Base-by-base conservation (phyloP, 2,113 vertebrate species). In the Ia io region DNA sequence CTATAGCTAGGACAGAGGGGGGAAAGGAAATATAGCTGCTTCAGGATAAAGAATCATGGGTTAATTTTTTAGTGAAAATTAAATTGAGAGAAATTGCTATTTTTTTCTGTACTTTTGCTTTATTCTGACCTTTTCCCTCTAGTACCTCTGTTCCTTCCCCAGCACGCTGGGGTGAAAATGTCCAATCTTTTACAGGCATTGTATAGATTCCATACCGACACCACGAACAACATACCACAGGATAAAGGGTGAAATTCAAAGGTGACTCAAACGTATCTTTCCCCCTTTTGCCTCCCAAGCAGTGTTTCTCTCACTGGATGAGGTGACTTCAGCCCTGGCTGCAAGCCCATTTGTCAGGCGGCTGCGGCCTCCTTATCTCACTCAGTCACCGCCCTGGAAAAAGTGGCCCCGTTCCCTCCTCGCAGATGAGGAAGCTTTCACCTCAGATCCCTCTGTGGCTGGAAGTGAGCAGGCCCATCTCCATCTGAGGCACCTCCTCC, bases 341-440 rank as follows among this genome's bases (percentile, higher is more conserved):
- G 1, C 20, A 69, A 49, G 82, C 93, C 30, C 67, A 88, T 95
- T 93, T 95, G 56, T 96, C 79, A 92, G 65, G 63, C 16, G 59
- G 76, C 76, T 86, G 42, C 10, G 22, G 83, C 37, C 70, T 91
- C 67, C 56, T 97, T 96, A 95, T 95, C 93, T 90, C 76, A n/a
- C 70, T 74, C 4, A 80, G 83, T 83, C 59, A 9, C 28, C n/a
- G 80, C 47, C 61, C 51, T 89, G 91, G 63, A 92, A 82, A 92
- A 0, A 69, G 59, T 0, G 11, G 5, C 28, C 63, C 67, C 85
- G 32, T 51, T 13, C 85, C 7, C 9, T 63, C 44, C 25, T 69
- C 40, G 85, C 84, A 32, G 35, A 37, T 1, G 70, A 63, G 40
- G 77, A 84, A 95, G 82, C 23, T n/a, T 59, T 85, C 25, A 95